A percentile compares a stretch with the other conserved stretches of the same genome.
phyloP scores from a whole-genome alignment of 2,797 vertebrate genomes.

The Platalea minor region DNA sequence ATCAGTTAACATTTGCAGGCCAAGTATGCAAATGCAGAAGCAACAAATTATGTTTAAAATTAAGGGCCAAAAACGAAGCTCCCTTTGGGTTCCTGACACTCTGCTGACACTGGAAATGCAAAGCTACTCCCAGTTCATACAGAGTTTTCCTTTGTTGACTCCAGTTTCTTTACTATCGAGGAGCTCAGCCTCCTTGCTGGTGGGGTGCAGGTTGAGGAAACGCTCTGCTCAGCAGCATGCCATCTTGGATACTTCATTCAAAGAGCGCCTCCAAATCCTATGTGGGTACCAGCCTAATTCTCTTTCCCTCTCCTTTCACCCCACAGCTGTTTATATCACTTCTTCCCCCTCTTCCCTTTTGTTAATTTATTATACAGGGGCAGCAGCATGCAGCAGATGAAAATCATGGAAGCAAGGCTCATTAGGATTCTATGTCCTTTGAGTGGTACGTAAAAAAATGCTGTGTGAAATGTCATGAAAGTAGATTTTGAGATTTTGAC shows the following conservation, averaged over 20 bases:
- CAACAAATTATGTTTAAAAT: not conserved
- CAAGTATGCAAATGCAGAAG: not conserved
- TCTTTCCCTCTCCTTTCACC: not conserved
- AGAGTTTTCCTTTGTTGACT: not conserved
- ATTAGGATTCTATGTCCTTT: conserved; percentile 44
- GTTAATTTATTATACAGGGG: not conserved
- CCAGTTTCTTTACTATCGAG: not conserved
- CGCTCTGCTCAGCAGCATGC: not conserved
- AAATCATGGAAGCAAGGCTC: conserved; percentile 17
- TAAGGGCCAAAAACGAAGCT: not conserved
- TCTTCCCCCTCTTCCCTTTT: not conserved
- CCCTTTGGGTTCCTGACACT: not conserved
- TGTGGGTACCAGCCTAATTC: not conserved
- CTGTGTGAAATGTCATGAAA: conserved; percentile 59
- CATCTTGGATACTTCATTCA: not conserved
- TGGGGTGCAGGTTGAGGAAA: not conserved
- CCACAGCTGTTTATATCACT: not conserved
- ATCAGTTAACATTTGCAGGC: not conserved
- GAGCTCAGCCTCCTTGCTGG: not conserved
- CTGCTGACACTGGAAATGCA: not conserved
- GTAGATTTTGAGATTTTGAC: conserved; percentile 52
- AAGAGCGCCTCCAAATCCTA: not conserved
- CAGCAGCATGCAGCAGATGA: not conserved
- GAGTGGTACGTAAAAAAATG: conserved; percentile 22
- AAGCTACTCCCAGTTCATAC: not conserved